A percentile compares a stretch with the other conserved stretches of the same genome.
phyloP scores from a whole-genome alignment of 2,888 invertebrate species.

The Calephelis perditalis region DNA sequence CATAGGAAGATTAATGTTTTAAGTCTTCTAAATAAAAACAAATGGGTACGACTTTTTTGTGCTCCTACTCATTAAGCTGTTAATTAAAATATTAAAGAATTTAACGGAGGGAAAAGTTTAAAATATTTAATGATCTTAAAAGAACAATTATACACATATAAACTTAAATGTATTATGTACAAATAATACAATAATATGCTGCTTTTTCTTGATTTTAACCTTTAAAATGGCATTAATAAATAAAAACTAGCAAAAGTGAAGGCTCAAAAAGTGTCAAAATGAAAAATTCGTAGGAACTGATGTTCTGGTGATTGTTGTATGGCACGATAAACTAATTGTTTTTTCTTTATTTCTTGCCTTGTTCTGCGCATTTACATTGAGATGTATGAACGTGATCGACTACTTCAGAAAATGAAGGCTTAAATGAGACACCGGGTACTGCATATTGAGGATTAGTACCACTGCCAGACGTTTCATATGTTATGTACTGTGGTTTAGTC shows the following conservation, averaged over 20 bases:
- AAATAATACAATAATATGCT: too few species aligned
- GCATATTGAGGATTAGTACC: conserved; percentile 61
- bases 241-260: conserved; percentile 5
- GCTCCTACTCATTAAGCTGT: too few species aligned
- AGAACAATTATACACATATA: too few species aligned
- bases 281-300: conserved; percentile 7
- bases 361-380: conserved; percentile 57
- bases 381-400: conserved; percentile 54
- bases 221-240: background rate
- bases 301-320: conserved; percentile 38
- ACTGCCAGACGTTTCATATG: conserved; percentile 63
- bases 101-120: too few species aligned
- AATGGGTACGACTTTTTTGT: too few species aligned
- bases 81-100: too few species aligned
- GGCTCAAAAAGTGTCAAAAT: background rate
- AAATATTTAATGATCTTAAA: too few species aligned
- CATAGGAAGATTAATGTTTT: too few species aligned
- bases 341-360: conserved; percentile 48
- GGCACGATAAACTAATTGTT: conserved; percentile 41
- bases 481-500: conserved; percentile 53
- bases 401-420: conserved; percentile 52
- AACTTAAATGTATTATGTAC: too few species aligned
- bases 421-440: conserved; percentile 51
- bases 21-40: too few species aligned
- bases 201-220: too few species aligned